Percentiles rank a stretch among this genome's conserved stretches.
Evolutionary conservation across 1,140 invertebrate species (phyloP).

Genomic region (Pseudomyrmex dendroicus): DNA sequence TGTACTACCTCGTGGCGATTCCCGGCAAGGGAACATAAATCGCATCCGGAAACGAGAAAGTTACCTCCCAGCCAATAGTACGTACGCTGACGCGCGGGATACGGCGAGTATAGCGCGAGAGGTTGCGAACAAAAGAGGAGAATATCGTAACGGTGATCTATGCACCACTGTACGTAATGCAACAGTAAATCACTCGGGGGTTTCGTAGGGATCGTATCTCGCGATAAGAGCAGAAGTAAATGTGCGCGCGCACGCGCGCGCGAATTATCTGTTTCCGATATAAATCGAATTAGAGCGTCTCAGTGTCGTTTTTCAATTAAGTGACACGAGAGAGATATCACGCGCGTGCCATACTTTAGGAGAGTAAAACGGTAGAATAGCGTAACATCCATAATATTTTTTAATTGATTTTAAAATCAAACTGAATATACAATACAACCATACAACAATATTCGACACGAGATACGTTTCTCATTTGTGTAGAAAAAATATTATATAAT

Average conservation of each 20-base stretch:
- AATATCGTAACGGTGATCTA: conserved; percentile 13
- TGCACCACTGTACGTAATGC: not conserved
- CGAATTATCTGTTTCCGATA: not conserved
- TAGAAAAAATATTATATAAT: no score
- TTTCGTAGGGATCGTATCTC: no score
- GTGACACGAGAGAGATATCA: not conserved
- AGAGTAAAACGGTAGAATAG: not conserved
- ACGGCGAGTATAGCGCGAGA: not conserved
- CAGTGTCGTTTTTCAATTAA: conserved; percentile 14
- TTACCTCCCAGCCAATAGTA: not conserved
- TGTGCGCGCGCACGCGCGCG: not conserved
- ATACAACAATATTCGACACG: not conserved
- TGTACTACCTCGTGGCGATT: conserved; percentile 21
- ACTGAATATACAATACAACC: not conserved
- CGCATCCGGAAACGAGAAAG: not conserved
- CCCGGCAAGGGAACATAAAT: conserved; percentile 29
- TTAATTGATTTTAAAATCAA: not conserved
- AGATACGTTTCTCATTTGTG: not conserved
- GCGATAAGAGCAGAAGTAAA: not conserved
- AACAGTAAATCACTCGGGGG: not conserved
- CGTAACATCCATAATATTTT: not conserved
- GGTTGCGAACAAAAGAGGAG: conserved; percentile 2
- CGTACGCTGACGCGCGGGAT: not conserved
- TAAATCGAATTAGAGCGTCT: conserved; percentile 7
- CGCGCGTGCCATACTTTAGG: not conserved